Evolutionary conservation across 2,113 vertebrate genomes (phyloP).

Genomic region (Leucopsar rothschildi): DNA sequence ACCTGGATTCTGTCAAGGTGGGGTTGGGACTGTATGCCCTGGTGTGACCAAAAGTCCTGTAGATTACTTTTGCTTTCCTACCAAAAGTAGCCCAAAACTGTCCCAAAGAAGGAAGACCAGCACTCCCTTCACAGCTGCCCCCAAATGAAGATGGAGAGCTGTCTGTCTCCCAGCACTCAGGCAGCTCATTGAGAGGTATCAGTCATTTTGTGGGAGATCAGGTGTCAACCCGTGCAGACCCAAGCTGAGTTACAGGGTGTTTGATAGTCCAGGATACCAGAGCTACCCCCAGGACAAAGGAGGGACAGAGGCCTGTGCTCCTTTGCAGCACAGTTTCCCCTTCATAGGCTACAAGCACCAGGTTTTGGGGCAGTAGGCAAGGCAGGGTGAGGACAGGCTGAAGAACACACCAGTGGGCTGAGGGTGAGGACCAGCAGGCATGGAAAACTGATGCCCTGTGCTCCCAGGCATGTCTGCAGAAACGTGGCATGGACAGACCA

Average conservation of each 20-base stretch:
- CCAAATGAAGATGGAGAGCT: neutral
- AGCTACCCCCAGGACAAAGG: accelerated
- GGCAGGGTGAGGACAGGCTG: neutral
- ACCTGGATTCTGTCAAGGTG: neutral
- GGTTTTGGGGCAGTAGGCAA: neutral
- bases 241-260: neutral
- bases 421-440: accelerated
- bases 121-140: neutral
- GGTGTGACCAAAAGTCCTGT: neutral
- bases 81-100: neutral
- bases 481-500: neutral
- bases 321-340: neutral
- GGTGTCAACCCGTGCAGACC: neutral
- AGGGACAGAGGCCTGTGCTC: neutral
- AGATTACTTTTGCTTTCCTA: neutral
- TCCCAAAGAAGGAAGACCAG: neutral
- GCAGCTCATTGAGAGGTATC: neutral
- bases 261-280: neutral
- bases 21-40: neutral
- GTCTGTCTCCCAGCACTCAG: neutral
- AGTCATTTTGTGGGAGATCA: neutral
- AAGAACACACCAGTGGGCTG: neutral
- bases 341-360: neutral
- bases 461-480: neutral
- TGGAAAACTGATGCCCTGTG: neutral